Percentiles rank a stretch among this genome's conserved stretches.
Conservation (phyloP, 2,888 invertebrate species). For the Tipula vernalis region DNA sequence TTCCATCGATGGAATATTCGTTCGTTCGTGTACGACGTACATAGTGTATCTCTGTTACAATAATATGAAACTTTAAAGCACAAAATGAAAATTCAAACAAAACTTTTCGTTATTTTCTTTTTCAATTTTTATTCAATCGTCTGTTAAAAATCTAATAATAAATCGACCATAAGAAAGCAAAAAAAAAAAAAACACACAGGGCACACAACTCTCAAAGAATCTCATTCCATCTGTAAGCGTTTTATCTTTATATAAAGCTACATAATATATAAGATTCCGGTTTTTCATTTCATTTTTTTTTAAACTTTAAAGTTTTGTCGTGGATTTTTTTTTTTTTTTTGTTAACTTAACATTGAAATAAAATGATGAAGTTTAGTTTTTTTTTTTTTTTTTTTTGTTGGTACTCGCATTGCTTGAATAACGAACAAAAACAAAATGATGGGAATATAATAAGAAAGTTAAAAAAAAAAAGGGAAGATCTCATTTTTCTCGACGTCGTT, state of each 20-base stretch:
- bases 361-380: neutral
- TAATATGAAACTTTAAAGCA: neutral
- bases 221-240: neutral
- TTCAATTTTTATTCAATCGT: conserved; percentile 10
- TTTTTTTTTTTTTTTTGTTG: neutral
- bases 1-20: neutral
- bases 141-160: conserved; percentile 5
- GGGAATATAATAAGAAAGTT: neutral
- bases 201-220: neutral
- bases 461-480: neutral
- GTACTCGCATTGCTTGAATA: neutral
- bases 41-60: neutral
- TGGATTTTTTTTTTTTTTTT: neutral
- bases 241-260: neutral
- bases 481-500: neutral
- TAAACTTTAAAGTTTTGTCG: conserved; percentile 7
- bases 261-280: neutral
- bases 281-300: neutral
- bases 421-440: neutral
- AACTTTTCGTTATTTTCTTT: neutral
- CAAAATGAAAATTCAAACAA: neutral
- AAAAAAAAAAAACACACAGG: neutral
- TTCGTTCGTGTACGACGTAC: neutral
- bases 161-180: conserved; percentile 5
- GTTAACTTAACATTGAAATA: neutral